Evolutionary conservation across 2,888 invertebrate species (phyloP).

Genomic region (Dendrolimus pini): DNA sequence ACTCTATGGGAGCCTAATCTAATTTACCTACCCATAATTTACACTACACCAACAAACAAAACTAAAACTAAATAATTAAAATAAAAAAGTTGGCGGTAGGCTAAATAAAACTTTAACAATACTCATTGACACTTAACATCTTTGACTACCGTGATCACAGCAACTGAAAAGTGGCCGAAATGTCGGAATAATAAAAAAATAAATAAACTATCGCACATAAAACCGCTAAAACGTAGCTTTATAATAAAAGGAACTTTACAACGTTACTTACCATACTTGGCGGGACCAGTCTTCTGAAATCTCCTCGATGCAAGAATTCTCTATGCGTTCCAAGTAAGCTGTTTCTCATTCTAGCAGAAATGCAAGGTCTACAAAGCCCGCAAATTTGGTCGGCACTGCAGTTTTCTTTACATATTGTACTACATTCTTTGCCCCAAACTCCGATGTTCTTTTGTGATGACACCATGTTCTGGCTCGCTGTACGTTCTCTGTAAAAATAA

Average conservation of each 20-base stretch:
- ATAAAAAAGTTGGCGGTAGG: too few species aligned
- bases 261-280: slow-evolving; percentile 73
- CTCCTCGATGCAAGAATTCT: slow-evolving; percentile 88
- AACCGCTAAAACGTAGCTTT: too few species aligned
- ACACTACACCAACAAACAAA: too few species aligned
- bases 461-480: slow-evolving; percentile 77
- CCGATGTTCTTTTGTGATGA: slow-evolving; percentile 88
- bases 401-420: slow-evolving; percentile 51
- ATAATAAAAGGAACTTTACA: not conserved
- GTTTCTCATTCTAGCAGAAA: slow-evolving; percentile 75
- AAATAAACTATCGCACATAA: too few species aligned
- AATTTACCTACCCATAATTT: too few species aligned
- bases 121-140: too few species aligned
- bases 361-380: slow-evolving; percentile 86
- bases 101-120: too few species aligned
- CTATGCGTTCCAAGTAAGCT: slow-evolving; percentile 82
- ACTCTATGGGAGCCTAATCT: too few species aligned
- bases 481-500: slow-evolving; percentile 46
- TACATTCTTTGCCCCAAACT: slow-evolving; percentile 83
- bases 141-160: too few species aligned
- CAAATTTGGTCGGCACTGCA: slow-evolving; percentile 80
- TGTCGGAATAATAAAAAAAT: too few species aligned
- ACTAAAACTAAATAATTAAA: too few species aligned
- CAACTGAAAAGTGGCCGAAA: too few species aligned
- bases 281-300: slow-evolving; percentile 90